Evolutionary conservation across 2,113 vertebrate genomes (phyloP), one percentile per base, ranked within the genome.

Genomic region (Brachypodius melanocephalos): DNA sequence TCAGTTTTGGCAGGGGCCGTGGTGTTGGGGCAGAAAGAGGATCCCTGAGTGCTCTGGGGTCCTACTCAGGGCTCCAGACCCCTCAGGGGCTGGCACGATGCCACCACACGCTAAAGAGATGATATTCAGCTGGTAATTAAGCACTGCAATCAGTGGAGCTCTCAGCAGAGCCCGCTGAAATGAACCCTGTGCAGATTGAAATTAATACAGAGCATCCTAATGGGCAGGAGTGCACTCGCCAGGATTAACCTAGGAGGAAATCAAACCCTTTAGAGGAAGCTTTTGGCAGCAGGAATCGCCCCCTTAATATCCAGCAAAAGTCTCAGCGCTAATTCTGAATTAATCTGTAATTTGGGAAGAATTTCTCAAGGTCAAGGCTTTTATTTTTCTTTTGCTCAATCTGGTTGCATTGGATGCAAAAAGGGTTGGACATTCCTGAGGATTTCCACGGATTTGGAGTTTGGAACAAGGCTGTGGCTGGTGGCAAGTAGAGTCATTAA

Each of bases 81-180:
- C 62, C 32, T 52, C 17, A 45, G 89, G 46, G 65, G 28, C 65
- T 77, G 73, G 52, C 61, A 71, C 0, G 2, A 14, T 63, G 94
- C 83, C 87, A 7, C 68, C 72, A 31, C 29, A 18, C 4, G 22
- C 69, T 89, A 65, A 75, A 48, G 74, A 93, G 78, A 69, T 2
- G n/a, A 78, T n/a, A 48, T 81, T 66, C 2, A n/a, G 78, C 81
- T 89, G 92, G 63, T 90, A 96, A 93, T 94, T 94, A 95, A 83
- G 36, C 61, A 2, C 59, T 32, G 94, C 77, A 95, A 95, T 95
- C 93, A 96, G 62, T 20, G 76, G 61, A 48, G 90, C 90, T 93
- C 86, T 94, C 90, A 55, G 92, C 89, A 95, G 87, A 92, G 71
- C 87, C 45, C 0, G 24, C 89, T 66, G 80, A 29, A 88, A 89